Evolutionary conservation across 2,888 invertebrate genomes (phyloP).

Genomic region (Cotesia congregata): DNA sequence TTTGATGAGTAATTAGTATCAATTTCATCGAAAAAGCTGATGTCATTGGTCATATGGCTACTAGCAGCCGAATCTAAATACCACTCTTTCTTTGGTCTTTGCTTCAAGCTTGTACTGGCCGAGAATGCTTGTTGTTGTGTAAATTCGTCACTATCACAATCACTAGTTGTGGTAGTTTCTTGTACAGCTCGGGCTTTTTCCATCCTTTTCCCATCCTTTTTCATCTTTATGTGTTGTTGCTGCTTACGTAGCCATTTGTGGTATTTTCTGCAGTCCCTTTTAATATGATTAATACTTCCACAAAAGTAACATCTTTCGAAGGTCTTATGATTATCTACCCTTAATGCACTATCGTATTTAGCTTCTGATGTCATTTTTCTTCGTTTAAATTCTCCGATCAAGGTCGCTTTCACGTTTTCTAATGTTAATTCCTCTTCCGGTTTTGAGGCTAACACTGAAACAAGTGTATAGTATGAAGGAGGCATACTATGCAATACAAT

Average conservation of each 20-base stretch:
- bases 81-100: slow-evolving; percentile 3
- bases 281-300: background rate
- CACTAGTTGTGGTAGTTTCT: background rate
- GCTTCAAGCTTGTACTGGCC: background rate
- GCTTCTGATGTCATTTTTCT: background rate
- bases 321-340: background rate
- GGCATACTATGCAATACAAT: slow-evolving; percentile 15
- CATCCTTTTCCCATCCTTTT: background rate
- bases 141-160: background rate
- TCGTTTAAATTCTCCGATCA: slow-evolving; percentile 7
- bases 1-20: slow-evolving; percentile 21
- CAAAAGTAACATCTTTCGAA: background rate
- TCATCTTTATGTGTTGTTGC: background rate
- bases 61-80: slow-evolving; percentile 23
- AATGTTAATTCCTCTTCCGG: background rate
- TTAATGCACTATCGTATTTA: background rate
- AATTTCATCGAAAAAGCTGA: slow-evolving; percentile 19
- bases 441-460: slow-evolving; percentile 5
- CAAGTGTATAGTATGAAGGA: background rate
- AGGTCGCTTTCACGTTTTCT: background rate
- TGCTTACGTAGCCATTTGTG: background rate
- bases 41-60: slow-evolving; percentile 27
- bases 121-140: background rate
- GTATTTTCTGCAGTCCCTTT: background rate
- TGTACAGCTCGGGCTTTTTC: background rate